Conservation (phyloP, 2,888 invertebrate species). For the Arge pagana region DNA sequence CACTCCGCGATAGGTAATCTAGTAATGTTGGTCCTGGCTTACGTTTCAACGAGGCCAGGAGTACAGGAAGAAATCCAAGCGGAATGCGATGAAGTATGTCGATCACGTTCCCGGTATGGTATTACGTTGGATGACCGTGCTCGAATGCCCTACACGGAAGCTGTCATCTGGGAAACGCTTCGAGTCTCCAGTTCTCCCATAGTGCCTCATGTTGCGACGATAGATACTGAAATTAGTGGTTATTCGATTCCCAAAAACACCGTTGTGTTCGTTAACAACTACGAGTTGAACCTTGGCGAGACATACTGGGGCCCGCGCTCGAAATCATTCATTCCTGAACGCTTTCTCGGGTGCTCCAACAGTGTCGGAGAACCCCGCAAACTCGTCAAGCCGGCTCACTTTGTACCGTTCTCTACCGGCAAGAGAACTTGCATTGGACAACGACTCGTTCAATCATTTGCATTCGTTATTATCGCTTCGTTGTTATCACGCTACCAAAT, state of each 20-base stretch:
- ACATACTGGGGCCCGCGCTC: constrained; percentile 74
- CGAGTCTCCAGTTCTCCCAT: constrained; percentile 84
- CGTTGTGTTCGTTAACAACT: constrained; percentile 83
- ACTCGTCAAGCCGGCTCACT: constrained; percentile 70
- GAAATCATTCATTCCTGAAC: constrained; percentile 72
- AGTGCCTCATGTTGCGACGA: constrained; percentile 86
- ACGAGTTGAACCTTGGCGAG: constrained; percentile 74
- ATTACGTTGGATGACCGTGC: constrained; percentile 71
- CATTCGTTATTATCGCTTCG: constrained; percentile 74
- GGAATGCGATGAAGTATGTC: constrained; percentile 67
- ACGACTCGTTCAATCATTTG: constrained; percentile 76
- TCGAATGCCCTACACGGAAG: constrained; percentile 79
- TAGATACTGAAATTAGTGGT: constrained; percentile 73
- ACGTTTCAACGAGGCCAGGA: constrained; percentile 69
- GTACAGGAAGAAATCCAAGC: constrained; percentile 69
- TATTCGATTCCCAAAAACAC: constrained; percentile 77
- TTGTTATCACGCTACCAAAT: constrained; percentile 75
- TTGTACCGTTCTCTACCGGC: constrained; percentile 85
- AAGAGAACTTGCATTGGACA: constrained; percentile 87
- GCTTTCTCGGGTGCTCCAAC: constrained; percentile 68
- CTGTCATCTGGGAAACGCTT: constrained; percentile 78
- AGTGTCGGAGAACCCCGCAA: constrained; percentile 57
- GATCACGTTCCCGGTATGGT: no score
- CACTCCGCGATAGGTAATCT: constrained; percentile 87
- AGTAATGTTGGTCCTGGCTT: constrained; percentile 75